Base-by-base conservation (phyloP, 37 sponge, comb jelly and placozoan genomes). In the Crambe crambe region DNA sequence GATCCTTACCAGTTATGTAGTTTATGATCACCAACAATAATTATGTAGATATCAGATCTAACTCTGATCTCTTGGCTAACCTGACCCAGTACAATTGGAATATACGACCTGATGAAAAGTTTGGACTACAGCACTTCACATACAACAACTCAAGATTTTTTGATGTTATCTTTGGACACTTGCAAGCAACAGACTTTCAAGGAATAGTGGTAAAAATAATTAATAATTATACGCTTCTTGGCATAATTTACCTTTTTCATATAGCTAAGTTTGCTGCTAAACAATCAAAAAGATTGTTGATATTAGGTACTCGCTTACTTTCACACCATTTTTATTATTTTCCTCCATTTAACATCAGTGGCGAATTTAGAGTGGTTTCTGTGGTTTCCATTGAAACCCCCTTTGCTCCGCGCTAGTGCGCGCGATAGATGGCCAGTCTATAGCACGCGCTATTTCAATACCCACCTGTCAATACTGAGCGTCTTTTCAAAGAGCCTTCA, bases 151-250 rank as follows among this genome's bases (percentile, higher is more conserved):
- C 42, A 23, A 44, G 41, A 2, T 42, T 83, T 30, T 29, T 63
- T 36, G n/a, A 42, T 5, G 32, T 41, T 3, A 62, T 83, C 18
- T 83, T 83, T 58, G 31, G 31, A 20, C 63, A 83, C 65, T 56
- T 83, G 25, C 30, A 17, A n/a, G 25, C 64, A 15, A 74, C 58
- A n/a, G 58, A 66, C 37, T 83, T 83, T 44, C 31, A 25, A 51
- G 83, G 83, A 74, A 72, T 83, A 40, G 73, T 65, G 34, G 83
- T 83, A 67, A 42, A 68, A 30, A 17, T 20, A 29, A 35, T n/a
- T n/a, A n/a, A n/a, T n/a, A n/a, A n/a, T n/a, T n/a, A n/a, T n/a
- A n/a, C n/a, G n/a, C n/a, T n/a, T n/a, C n/a, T n/a, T n/a, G n/a
- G n/a, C 54, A 51, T 51, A 51, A 18, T 51, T 51, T 51, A 51